These are phyloP conservation scores for Drosophila formosana DNA, from an alignment of 2,888 invertebrate species.

Conservation along the genomic window DNA sequence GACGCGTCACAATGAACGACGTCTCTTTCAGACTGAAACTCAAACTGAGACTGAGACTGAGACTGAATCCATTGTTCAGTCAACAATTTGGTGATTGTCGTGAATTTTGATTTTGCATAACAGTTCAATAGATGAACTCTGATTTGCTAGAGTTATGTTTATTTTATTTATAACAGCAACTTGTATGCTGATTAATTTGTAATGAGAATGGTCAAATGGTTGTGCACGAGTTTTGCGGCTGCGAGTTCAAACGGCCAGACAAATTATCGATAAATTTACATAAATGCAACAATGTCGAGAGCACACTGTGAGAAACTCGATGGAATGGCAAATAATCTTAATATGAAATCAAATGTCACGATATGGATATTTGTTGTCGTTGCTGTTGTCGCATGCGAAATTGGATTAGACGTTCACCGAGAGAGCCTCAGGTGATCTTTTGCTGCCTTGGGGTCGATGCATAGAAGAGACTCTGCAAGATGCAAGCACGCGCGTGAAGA, in stretches of 20 bases:
- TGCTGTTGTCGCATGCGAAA: constrained; percentile 52
- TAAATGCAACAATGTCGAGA: constrained; percentile 21
- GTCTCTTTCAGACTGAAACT: constrained; percentile 9
- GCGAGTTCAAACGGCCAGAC: constrained; percentile 32
- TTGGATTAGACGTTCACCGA: constrained; percentile 61
- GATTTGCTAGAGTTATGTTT: background rate
- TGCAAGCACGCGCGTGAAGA: constrained; percentile 75
- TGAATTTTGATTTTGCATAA: constrained; percentile 39
- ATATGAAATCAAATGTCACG: constrained; percentile 79
- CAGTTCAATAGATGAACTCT: background rate
- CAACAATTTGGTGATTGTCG: constrained; percentile 23
- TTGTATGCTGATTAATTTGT: constrained; percentile 14
- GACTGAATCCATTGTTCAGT: constrained; percentile 29
- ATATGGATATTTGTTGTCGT: constrained; percentile 61
- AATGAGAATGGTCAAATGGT: constrained; percentile 12
- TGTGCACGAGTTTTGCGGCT: background rate
- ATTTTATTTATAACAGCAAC: background rate
- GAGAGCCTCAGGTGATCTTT: constrained; percentile 65
- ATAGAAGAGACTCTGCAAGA: constrained; percentile 48
- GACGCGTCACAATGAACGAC: constrained; percentile 15
- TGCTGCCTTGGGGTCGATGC: constrained; percentile 15
- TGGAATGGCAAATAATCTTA: constrained; percentile 55
- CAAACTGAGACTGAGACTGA: constrained; percentile 11
- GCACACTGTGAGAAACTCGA: constrained; percentile 12
- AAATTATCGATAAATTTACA: constrained; percentile 62